A percentile compares a stretch with the other conserved stretches of the same genome.
phyloP scores from a whole-genome alignment of 1,140 invertebrate species.

The Neoseiulus cucumeris region DNA sequence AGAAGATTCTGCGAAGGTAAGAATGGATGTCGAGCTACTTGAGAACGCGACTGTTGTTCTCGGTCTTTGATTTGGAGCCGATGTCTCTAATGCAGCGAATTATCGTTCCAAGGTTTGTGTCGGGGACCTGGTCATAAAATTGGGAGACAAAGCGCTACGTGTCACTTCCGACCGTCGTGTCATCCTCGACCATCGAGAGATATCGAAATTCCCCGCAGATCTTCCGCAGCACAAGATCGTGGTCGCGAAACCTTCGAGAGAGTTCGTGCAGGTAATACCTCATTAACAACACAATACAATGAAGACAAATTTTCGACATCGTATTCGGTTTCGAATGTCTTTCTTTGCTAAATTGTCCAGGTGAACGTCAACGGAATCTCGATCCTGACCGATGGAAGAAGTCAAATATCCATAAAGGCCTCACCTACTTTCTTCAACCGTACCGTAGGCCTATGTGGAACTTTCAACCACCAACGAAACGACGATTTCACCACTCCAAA shows the following conservation, averaged over 20 bases:
- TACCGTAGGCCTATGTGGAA: conserved; percentile 55
- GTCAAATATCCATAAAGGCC: conserved; percentile 55
- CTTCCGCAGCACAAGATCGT: neutral
- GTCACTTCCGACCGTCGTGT: neutral
- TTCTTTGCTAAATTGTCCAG: no score
- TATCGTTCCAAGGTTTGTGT: neutral
- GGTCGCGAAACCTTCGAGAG: neutral
- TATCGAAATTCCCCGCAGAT: neutral
- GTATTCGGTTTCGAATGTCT: no score
- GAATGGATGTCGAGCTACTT: neutral
- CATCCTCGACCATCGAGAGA: neutral
- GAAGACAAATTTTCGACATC: no score
- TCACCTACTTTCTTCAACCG: conserved; percentile 45
- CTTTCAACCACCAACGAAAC: conserved; percentile 58
- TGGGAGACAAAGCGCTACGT: neutral
- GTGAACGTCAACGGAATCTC: neutral
- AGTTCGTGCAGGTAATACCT: neutral
- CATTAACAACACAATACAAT: no score
- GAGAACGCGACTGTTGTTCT: no score
- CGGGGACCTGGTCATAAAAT: neutral
- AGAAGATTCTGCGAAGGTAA: neutral
- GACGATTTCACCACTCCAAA: conserved; percentile 72
- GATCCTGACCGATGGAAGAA: conserved; percentile 38
- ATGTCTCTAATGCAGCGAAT: no score
- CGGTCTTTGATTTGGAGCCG: no score